Evolutionary conservation across 2,797 vertebrate genomes (phyloP), one percentile per base, ranked within the genome.

Genomic region (Ptychobarbus kaznakovi): DNA sequence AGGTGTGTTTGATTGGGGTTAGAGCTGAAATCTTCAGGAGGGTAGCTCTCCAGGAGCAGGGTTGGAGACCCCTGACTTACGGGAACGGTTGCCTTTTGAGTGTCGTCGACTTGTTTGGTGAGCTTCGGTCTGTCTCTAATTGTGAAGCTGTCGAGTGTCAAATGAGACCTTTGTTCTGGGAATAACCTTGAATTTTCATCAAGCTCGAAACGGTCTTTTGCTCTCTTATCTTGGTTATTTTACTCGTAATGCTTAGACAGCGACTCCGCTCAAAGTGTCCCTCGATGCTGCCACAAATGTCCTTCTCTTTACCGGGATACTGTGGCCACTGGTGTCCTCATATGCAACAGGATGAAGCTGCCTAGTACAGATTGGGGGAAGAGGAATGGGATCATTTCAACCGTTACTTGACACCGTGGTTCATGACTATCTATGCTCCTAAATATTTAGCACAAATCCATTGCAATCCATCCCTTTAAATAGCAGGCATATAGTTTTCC

Each of bases 401-500:
- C 16, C 15, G 12, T 42, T 40, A 42, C 7, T 28, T 28, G 80
- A 18, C 51, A 82, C 38, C 28, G 65, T 18, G 56, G 42, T 68
- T 83, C 44, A 38, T 38, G 32, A 69, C 44, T 76, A 46, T 49
- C 56, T 82, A 63, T 40, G 32, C 32, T 74, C 58, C 42, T 56
- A 44, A 28, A 58, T n/a, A 8, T 51, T 68, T 80, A 9, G 28
- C 66, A 25, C 18, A 46, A 28, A 20, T 56, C 35, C 68, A 6
- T 69, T 77, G 82, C 63, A 84, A 76, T 84, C 7, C 35, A 83
- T 68, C 82, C 82, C 82, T 84, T 84, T 77, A 84, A 84, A 65
- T 15, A 51, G 56, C 70, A 83, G 28, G 25, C 20, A 16, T 70
- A 11, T 66, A 2, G 22, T 84, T 84, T 77, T n/a, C 46, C 32